Conservation (phyloP, 2,113 vertebrate species). For the Cryptomyrus ogoouensis region DNA sequence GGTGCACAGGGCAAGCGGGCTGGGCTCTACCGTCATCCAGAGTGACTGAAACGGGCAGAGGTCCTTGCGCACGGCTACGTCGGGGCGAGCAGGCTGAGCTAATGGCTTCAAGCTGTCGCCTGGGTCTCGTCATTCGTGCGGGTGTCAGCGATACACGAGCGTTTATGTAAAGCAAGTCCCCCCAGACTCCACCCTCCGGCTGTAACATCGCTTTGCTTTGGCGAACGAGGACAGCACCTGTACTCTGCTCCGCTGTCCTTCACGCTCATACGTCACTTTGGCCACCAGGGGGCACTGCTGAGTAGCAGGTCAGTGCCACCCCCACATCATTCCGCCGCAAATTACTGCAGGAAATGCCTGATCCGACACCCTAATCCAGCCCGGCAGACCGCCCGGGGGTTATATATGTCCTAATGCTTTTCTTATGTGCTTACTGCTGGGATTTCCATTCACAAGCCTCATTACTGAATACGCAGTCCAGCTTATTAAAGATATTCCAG, state of each 20-base stretch:
- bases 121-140: not conserved
- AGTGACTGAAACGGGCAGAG: not conserved
- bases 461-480: not conserved
- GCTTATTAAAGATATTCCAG: not conserved
- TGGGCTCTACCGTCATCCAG: not conserved
- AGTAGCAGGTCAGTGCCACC: not conserved
- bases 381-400: not conserved
- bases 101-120: not conserved
- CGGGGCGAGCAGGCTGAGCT: not conserved
- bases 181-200: no score
- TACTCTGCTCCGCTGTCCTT: not conserved
- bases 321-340: not conserved
- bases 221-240: not conserved
- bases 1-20: not conserved
- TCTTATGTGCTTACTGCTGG: not conserved
- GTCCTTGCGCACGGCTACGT: not conserved
- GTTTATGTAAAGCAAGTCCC: not conserved
- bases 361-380: not conserved
- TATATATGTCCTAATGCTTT: not conserved
- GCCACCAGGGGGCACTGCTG: not conserved
- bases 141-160: not conserved
- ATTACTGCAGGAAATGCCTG: constrained; percentile 14
- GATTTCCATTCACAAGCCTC: not conserved
- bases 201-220: not conserved
- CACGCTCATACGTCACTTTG: not conserved